These are phyloP conservation scores for Stegophylla sp. DNA, from an alignment of 2,888 invertebrate genomes.

Conservation along the genomic window DNA sequence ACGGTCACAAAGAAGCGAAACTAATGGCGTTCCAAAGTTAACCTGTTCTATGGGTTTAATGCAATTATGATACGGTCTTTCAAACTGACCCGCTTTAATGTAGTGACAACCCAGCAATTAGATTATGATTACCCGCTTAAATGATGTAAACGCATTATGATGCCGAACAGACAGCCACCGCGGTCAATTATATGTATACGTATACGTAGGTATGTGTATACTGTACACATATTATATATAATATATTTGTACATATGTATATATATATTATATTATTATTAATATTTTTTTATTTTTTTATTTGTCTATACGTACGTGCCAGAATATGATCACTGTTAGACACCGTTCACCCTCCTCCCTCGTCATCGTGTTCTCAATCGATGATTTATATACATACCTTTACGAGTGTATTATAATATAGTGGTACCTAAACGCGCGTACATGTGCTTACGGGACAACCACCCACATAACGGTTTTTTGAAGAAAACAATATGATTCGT, in stretches of 20 bases:
- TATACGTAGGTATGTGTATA: no score
- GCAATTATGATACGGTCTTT: conserved; percentile 56
- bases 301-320: not conserved
- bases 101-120: conserved; percentile 56
- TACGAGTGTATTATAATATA: not conserved
- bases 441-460: not conserved
- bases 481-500: not conserved
- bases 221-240: not conserved
- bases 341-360: not conserved
- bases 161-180: conserved; percentile 31
- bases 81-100: conserved; percentile 33
- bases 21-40: conserved; percentile 51
- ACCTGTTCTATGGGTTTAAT: conserved; percentile 56
- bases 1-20: conserved; percentile 54
- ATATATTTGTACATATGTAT: not conserved
- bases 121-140: conserved; percentile 48
- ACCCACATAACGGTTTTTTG: conserved; percentile 3
- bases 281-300: no score
- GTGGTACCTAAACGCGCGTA: not conserved
- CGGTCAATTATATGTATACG: conserved; percentile 20
- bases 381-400: not conserved
- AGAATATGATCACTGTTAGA: conserved; percentile 17
- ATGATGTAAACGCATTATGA: conserved; percentile 50
- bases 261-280: no score
- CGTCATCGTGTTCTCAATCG: not conserved